Base-by-base conservation (phyloP, 2,888 invertebrate species). In the Phyto melanocephala region DNA sequence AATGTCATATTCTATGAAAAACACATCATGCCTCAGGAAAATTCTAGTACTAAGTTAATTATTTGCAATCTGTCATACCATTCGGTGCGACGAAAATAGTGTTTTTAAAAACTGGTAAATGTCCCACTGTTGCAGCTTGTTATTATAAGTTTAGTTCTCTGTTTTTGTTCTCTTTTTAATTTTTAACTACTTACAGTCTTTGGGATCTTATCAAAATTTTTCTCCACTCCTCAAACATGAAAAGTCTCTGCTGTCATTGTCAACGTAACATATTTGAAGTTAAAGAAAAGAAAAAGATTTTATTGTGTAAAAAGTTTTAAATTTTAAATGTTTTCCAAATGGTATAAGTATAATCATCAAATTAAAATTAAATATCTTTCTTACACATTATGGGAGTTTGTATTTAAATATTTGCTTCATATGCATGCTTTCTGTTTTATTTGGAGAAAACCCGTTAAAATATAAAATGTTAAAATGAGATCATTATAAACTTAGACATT, bases 241-340 rank as follows among this genome's bases (percentile, higher is more conserved):
- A 37, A 2, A 6, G 11, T 37, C 11, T 3, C 17, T 33, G 17
- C 40, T 42, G 52, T 52, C 17, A 42, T 68, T 77, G 42, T 76
- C 50, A 60, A 20, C 33, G 22, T 42, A 52, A 62, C 20, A 33
- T 11, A 24, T 58, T 40, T 75, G 8, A n/a, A 13, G 40, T 45
- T 7, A 15, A 54, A 35, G 24, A 60, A 54, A 50, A 52, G 33
- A 37, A 22, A 28, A 10, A 35, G 24, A 50, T 74, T 74, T 67
- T 24, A 47, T 68, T 47, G 62, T 63, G 24, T 35, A 33, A 68
- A 68, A 75, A 70, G 37, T 80, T 80, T 71, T 74, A 47, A 80
- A 68, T 70, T 80, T 80, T 68, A 80, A 80, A 68, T 74, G 62
- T 45, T 75, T 75, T 56, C 37, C 45, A 70, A 80, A 56, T 75